Base-by-base conservation (phyloP, 2,797 vertebrate genomes). In the Pseudomugil gertrudae region DNA sequence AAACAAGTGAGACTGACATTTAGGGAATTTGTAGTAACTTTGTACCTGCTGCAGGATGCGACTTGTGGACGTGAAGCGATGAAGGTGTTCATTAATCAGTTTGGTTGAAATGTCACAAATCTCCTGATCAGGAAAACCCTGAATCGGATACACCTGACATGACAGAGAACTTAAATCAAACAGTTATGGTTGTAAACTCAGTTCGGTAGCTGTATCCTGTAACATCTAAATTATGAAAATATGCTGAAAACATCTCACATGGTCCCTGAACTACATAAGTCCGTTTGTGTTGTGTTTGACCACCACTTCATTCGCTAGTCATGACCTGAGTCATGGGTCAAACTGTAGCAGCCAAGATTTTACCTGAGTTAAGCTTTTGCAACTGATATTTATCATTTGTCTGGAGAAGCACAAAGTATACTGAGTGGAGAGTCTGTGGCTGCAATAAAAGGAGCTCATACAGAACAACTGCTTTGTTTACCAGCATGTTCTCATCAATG, bases 131-230 rank as follows among this genome's bases (percentile, higher is more conserved):
- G 95, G 93, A 69, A 95, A 95, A 23, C 91, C 92, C 1, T 84
- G 65, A 17, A 94, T 90, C 0, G 96, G 95, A 43, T 95, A 94
- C 23, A 95, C 94, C 96, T 97, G 85, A 11, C 4, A 7, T 10
- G 11, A 36, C 14, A 4, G 0, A 9, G 24, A n/a, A 21, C 9
- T 23, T 23, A 9, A 47, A 47, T 47, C n/a, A 47, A 43, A 43
- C 17, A 4, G 1, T 17, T 6, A 43, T 43, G 38, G 2, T 19
- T 43, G 5, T 5, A 43, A 43, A 43, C 6, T n/a, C 38, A 43
- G 5, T 43, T 15, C 14, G 3, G 38, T 19, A 29, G 29, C 14
- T 43, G 40, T n/a, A 19, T 23, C 38, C 19, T n/a, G 17, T 6
- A 3, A n/a, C n/a, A n/a, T n/a, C n/a, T n/a, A n/a, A n/a, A n/a